A percentile compares a stretch with the other conserved stretches of the same genome.
Conservation (phyloP, 1,140 invertebrate genomes). For the Orussus abietinus region DNA sequence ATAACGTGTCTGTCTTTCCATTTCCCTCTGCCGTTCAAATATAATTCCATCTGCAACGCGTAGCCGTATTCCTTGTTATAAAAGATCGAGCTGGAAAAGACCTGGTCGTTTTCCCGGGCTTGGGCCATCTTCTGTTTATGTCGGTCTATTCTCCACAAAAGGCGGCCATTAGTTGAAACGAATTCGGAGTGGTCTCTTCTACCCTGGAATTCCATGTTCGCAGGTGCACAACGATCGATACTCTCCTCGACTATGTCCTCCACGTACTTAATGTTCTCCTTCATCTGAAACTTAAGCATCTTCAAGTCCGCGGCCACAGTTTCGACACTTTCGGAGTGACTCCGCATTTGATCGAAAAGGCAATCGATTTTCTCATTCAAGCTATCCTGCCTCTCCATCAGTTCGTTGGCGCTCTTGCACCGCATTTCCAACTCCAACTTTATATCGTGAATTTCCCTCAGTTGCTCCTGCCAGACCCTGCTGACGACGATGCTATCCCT, state of each 20-base stretch:
- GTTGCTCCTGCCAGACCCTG: conserved; percentile 42
- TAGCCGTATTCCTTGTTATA: conserved; percentile 68
- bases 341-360: conserved; percentile 15
- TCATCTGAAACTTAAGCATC: conserved; percentile 29
- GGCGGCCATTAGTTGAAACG: conserved; percentile 45
- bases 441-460: conserved; percentile 33
- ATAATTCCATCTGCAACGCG: conserved; percentile 62
- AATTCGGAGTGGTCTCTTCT: conserved; percentile 5
- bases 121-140: conserved; percentile 62
- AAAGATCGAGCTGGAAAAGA: conserved; percentile 63
- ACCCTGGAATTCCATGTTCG: too few species aligned
- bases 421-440: conserved; percentile 42
- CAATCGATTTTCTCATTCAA: conserved; percentile 23
- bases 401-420: conserved; percentile 35
- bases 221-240: too few species aligned
- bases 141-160: conserved; percentile 67
- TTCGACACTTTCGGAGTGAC: conserved; percentile 6
- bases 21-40: conserved; percentile 67
- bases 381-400: conserved; percentile 23
- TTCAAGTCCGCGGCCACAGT: conserved; percentile 18
- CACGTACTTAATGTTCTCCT: conserved; percentile 27
- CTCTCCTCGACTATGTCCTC: conserved; percentile 26
- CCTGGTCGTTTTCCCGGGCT: conserved; percentile 60
- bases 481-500: conserved; percentile 38
- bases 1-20: conserved; percentile 70